phyloP scores from a whole-genome alignment of 2,113 vertebrate genomes.

The Cranoglanis bouderius region DNA sequence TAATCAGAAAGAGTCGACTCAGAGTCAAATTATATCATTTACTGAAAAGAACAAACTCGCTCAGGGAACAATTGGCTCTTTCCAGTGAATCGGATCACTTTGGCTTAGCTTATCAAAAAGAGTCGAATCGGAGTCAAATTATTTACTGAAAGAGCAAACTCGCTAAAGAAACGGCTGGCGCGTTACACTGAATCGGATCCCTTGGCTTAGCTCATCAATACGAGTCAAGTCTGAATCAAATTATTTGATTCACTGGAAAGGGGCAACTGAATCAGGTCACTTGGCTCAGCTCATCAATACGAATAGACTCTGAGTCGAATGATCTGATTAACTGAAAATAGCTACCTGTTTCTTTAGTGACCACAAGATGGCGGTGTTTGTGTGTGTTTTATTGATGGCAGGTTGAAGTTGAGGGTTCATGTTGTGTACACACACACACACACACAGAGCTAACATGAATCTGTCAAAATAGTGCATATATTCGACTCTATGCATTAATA shows the following conservation, averaged over 20 bases:
- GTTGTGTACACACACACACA: constrained; percentile 6
- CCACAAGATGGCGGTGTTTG: constrained; percentile 14
- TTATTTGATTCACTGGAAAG: background rate
- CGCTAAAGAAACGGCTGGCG: too few species aligned
- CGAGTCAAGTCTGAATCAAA: background rate
- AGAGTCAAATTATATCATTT: background rate
- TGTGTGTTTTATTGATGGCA: background rate
- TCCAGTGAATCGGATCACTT: background rate
- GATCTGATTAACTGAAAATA: background rate
- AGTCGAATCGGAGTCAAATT: background rate
- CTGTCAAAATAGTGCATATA: constrained; percentile 10
- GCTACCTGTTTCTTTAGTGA: background rate
- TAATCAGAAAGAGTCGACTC: background rate
- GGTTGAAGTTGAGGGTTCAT: constrained; percentile 46
- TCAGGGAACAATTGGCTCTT: background rate
- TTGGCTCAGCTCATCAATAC: background rate
- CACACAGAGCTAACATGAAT: constrained; percentile 12
- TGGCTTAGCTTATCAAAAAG: background rate
- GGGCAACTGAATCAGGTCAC: background rate
- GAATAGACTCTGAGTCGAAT: background rate
- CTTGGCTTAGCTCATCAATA: background rate
- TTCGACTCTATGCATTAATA: background rate
- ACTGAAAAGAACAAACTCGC: too few species aligned
- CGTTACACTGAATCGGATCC: too few species aligned
- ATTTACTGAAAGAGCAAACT: too few species aligned